Base-by-base conservation (phyloP, 2,888 invertebrate species). In the Lepidocyrtinus sp. region DNA sequence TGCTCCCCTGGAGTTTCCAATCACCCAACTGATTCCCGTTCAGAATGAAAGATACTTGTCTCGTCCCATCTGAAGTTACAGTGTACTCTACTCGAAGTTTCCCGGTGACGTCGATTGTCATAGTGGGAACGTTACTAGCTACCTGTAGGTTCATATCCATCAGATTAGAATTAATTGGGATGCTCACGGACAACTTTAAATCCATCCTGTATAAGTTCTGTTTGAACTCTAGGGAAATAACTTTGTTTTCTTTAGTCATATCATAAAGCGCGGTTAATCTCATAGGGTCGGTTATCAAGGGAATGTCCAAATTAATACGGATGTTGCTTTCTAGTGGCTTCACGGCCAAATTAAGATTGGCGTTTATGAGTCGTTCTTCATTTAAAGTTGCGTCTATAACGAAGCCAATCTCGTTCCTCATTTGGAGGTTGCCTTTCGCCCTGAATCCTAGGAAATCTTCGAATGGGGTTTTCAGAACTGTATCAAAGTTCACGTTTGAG, bases 81-180 rank as follows among this genome's bases (percentile, higher is more conserved):
- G 77, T 80, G 59, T 85, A 86, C 9, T 82, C 80, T 21, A 82
- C 80, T 25, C 82, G 80, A 5, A 85, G 45, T 2, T 62, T 83
- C 17, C 85, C 86, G 0, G 84, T 83, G 2, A 84, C 83, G 9
- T 84, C 81, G 5, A 86, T 62, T 19, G 75, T 27, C 1, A 83
- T 55, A 1, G 75, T 59, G 1, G 86, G 85, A 7, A 86, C 83
- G 45, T 82, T 86, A 46, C 85, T 86, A 7, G 74, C 78, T 0
- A 85, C 84, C 61, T 73, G 73, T 27, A 86, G 50, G 12, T 80
- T 67, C 2, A 86, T 69, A 27, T 86, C 85, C 15, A 84, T 77
- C 63, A 83, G 75, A 46, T 78, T 73, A 7, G 64, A 73, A 7
- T 76, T 55, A 9, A 25, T 17, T 1, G 86, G 85, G 7, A 85